Conservation (phyloP, 2,888 invertebrate genomes). For the Mantis religiosa region DNA sequence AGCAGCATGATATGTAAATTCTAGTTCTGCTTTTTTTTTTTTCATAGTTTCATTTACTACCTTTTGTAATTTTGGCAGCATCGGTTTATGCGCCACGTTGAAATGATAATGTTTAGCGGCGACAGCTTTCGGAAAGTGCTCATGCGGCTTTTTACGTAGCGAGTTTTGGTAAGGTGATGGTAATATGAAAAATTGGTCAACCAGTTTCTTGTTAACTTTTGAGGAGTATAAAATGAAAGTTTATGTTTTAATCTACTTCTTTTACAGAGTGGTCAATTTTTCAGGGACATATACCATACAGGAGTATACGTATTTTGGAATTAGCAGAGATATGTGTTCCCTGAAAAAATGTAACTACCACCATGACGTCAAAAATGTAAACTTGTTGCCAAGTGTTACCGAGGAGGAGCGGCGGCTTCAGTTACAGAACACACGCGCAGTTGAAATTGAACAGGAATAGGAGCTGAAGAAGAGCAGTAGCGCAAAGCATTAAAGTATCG, state of each 20-base stretch:
- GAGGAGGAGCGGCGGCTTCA: not conserved
- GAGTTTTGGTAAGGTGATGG: not conserved
- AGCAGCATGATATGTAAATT: too few relatives aligned
- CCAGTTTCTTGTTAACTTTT: not conserved
- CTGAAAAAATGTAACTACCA: not conserved
- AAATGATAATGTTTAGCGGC: not conserved
- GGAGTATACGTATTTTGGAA: not conserved
- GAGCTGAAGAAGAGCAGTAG: not conserved
- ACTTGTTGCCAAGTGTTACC: conserved; percentile 18
- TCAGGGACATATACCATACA: not conserved
- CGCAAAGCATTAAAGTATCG: too few relatives aligned
- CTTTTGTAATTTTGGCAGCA: too few relatives aligned
- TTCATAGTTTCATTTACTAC: too few relatives aligned
- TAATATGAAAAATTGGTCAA: not conserved
- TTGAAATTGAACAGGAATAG: not conserved
- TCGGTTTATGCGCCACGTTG: not conserved
- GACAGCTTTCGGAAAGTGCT: too few relatives aligned
- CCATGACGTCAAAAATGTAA: not conserved
- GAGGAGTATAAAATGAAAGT: not conserved
- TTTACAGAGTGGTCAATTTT: not conserved
- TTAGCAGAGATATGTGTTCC: not conserved
- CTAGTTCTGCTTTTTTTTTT: too few relatives aligned
- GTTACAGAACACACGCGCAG: not conserved
- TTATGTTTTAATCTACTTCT: not conserved
- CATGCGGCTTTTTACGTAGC: not conserved